phyloP scores from a whole-genome alignment of 2,797 vertebrate genomes.

The Sebastes elongatus region DNA sequence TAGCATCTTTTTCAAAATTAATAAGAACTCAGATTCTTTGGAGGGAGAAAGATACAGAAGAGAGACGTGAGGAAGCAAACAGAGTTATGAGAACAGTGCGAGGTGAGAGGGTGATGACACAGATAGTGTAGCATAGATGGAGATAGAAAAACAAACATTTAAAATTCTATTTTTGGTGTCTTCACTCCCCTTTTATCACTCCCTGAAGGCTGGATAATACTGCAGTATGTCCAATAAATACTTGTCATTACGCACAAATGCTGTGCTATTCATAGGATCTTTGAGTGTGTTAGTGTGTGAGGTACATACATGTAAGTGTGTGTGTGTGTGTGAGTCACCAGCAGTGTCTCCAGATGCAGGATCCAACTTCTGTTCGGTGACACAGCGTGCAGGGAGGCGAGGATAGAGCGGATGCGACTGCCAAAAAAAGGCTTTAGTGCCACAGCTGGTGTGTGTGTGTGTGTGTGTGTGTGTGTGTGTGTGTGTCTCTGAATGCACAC shows the following conservation, averaged over 20 bases:
- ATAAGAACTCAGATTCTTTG: slow-evolving; percentile 60
- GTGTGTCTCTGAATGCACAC: slow-evolving; percentile 17
- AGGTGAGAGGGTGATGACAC: background rate
- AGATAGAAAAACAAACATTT: background rate
- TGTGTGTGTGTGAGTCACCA: slow-evolving; percentile 7
- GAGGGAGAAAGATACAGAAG: slow-evolving; percentile 7
- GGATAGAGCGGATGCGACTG: slow-evolving; percentile 34
- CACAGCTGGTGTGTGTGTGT: slow-evolving; percentile 49
- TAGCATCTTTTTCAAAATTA: slow-evolving; percentile 59
- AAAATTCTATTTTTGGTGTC: background rate
- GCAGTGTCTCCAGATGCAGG: slow-evolving; percentile 48
- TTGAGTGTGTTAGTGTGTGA: background rate
- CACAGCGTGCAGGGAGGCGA: slow-evolving; percentile 45
- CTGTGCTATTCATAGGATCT: background rate
- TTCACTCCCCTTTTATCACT: background rate
- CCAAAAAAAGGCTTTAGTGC: slow-evolving; percentile 54
- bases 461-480: background rate
- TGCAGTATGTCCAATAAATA: slow-evolving; percentile 6
- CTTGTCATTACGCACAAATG: background rate
- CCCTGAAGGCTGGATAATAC: background rate
- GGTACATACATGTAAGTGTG: background rate
- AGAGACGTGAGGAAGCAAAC: slow-evolving; percentile 6
- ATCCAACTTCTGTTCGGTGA: slow-evolving; percentile 56
- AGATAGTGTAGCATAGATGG: background rate
- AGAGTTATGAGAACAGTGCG: background rate